Evolutionary conservation across 2,797 vertebrate species (phyloP).

Genomic region (Eurystomus glaucurus): DNA sequence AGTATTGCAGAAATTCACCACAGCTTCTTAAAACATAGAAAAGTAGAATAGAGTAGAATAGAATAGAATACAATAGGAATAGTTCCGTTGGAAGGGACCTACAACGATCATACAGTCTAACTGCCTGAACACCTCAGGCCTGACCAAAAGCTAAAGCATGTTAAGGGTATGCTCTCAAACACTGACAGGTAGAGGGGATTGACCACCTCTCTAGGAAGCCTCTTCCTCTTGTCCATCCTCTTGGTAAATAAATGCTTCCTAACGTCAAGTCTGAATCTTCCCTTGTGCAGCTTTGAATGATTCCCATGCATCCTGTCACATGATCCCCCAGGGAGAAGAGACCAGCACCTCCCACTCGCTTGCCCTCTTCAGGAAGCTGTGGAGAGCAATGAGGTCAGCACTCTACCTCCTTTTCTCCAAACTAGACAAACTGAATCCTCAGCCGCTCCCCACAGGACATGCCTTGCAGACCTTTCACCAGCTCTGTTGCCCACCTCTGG

Average conservation of each 20-base stretch:
- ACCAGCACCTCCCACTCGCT: not conserved
- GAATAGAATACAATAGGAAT: too few species aligned
- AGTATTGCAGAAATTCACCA: not conserved
- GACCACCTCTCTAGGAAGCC: not conserved
- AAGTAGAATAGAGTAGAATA: not conserved
- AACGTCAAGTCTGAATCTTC: not conserved
- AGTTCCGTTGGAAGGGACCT: not conserved
- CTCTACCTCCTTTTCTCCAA: too few species aligned
- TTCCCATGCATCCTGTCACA: rapidly evolving
- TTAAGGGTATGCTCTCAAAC: not conserved
- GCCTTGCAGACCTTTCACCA: not conserved
- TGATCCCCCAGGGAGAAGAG: not conserved
- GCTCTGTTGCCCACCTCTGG: not conserved
- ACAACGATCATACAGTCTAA: rapidly evolving
- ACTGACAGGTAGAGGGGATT: not conserved
- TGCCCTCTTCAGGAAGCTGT: too few species aligned
- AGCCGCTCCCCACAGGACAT: too few species aligned
- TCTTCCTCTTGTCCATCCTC: not conserved
- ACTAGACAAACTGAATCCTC: too few species aligned
- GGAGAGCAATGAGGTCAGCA: too few species aligned
- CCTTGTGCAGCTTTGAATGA: not conserved
- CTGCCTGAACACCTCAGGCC: too few species aligned
- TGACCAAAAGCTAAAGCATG: not conserved
- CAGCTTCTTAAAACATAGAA: not conserved
- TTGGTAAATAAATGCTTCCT: not conserved